Percentiles rank a stretch among this genome's conserved stretches.
Evolutionary conservation across 2,113 vertebrate genomes (phyloP).

Genomic region (Semicossyphus pulcher): DNA sequence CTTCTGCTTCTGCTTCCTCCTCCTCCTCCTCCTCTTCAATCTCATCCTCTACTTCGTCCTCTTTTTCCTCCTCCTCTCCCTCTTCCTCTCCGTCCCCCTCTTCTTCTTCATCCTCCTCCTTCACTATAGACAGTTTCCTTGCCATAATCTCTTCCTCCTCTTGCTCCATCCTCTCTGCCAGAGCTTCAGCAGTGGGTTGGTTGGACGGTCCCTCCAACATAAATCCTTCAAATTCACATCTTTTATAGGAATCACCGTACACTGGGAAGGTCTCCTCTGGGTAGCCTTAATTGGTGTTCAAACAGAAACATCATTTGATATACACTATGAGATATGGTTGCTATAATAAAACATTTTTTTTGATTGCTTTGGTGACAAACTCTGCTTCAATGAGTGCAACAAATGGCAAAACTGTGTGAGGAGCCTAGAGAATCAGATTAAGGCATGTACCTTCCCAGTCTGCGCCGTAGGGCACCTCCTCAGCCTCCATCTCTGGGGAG

Average conservation of each 20-base stretch:
- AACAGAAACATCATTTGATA: background rate
- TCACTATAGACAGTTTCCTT: conserved; percentile 71
- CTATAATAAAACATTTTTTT: too few species aligned
- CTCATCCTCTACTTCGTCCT: conserved; percentile 34
- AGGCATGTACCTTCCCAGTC: conserved; percentile 91
- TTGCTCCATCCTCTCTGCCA: conserved; percentile 90
- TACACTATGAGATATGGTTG: too few species aligned
- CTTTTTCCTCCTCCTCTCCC: background rate
- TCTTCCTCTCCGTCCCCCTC: background rate
- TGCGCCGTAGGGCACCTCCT: conserved; percentile 90
- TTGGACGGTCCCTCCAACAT: conserved; percentile 79
- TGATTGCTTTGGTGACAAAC: too few species aligned
- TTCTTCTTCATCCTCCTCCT: conserved; percentile 69
- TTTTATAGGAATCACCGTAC: conserved; percentile 79
- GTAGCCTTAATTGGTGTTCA: conserved; percentile 88
- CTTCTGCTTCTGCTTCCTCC: conserved; percentile 49
- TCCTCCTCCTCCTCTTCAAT: conserved; percentile 53
- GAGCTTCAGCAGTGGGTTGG: conserved; percentile 90
- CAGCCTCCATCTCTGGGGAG: conserved; percentile 95
- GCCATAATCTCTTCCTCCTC: conserved; percentile 81
- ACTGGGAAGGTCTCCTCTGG: conserved; percentile 93
- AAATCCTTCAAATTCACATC: conserved; percentile 77
- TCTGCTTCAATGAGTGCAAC: background rate
- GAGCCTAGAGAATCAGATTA: background rate
- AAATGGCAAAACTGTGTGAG: background rate